Evolutionary conservation across 2,797 vertebrate species (phyloP).

Genomic region (Microctenopoma steveboyesi): DNA sequence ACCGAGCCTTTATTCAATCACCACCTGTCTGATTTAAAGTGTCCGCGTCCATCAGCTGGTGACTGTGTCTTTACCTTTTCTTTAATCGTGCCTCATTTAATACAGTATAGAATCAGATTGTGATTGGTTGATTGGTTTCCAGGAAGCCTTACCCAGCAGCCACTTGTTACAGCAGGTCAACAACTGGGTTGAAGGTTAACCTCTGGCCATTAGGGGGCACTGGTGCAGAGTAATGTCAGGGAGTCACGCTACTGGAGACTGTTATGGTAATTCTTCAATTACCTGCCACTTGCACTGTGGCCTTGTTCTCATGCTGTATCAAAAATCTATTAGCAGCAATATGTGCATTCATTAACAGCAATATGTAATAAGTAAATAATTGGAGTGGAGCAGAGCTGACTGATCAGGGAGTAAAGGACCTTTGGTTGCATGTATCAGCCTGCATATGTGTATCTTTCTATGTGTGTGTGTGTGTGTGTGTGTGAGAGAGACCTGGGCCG

Average conservation of each 20-base stretch:
- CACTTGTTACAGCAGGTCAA: neutral
- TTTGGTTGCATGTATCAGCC: slow-evolving; percentile 4
- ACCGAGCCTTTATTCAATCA: slow-evolving; percentile 1
- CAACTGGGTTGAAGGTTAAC: neutral
- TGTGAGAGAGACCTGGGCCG: slow-evolving; percentile 38
- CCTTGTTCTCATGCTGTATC: slow-evolving; percentile 59
- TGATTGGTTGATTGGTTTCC: slow-evolving; percentile 37
- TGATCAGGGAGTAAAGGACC: neutral
- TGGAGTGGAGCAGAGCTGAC: slow-evolving; percentile 9
- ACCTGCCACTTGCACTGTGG: slow-evolving; percentile 58
- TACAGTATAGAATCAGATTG: slow-evolving; percentile 10
- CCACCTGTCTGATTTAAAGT: slow-evolving; percentile 20
- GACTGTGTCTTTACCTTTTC: slow-evolving; percentile 10
- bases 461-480: neutral
- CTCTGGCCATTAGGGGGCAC: slow-evolving; percentile 58
- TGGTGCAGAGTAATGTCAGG: slow-evolving; percentile 54
- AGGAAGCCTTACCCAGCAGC: neutral
- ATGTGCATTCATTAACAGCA: slow-evolving; percentile 46
- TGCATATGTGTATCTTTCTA: neutral
- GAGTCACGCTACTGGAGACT: slow-evolving; percentile 11
- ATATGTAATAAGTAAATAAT: slow-evolving; percentile 37
- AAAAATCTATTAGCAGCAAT: slow-evolving; percentile 59
- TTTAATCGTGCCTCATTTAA: slow-evolving; percentile 21
- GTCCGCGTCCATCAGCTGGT: slow-evolving; percentile 13
- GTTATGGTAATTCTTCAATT: slow-evolving; percentile 68